Conservation (phyloP, 2,113 vertebrate genomes). For the Fukomys damarensis region DNA sequence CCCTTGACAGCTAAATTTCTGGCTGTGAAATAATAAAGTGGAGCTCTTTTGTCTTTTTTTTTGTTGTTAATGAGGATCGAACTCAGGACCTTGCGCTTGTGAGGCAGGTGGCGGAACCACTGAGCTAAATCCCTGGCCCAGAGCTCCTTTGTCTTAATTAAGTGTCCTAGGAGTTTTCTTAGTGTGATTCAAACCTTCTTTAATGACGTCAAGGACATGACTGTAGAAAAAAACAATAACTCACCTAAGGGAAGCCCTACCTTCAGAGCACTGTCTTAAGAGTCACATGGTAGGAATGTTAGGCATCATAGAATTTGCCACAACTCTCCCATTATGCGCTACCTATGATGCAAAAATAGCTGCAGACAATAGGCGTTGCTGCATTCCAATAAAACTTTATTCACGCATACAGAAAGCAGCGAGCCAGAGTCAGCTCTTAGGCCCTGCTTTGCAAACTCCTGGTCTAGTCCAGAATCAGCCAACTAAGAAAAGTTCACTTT, state of each 20-base stretch:
- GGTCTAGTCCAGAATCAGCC: neutral
- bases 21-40: slow-evolving; percentile 14
- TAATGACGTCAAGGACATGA: neutral
- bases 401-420: neutral
- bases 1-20: neutral
- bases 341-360: neutral
- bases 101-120: no score
- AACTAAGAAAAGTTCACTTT: neutral
- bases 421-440: neutral
- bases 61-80: no score
- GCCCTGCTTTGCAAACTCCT: neutral
- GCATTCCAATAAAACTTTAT: neutral
- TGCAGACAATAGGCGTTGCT: neutral
- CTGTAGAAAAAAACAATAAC: neutral
- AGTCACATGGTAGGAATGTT: neutral
- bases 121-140: no score
- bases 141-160: neutral
- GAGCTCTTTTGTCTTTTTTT: neutral
- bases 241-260: neutral
- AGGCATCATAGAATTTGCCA: neutral
- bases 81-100: no score
- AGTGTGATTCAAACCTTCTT: neutral
- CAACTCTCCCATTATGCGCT: neutral
- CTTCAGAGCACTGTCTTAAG: neutral
- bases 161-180: neutral